A percentile compares a stretch with the other conserved stretches of the same genome.
Conservation (phyloP, 2,888 invertebrate genomes). For the Pilophorus perplexus region DNA sequence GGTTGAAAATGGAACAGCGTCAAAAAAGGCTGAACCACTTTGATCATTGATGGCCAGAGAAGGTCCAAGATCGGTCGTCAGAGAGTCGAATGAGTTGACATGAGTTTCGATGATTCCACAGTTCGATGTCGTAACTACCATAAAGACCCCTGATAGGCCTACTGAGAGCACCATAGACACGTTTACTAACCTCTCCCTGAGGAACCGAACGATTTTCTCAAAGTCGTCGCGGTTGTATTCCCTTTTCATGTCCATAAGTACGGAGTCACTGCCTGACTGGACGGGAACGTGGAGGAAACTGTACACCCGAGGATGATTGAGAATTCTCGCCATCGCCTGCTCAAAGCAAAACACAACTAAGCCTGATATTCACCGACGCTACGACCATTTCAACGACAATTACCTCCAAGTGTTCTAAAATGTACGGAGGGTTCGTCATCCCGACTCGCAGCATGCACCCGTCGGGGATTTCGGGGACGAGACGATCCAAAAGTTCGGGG, state of each 20-base stretch:
- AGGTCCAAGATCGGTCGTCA: no score
- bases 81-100: no score
- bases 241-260: slow-evolving; percentile 91
- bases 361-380: not conserved
- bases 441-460: slow-evolving; percentile 83
- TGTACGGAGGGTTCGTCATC: slow-evolving; percentile 99
- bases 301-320: slow-evolving; percentile 37
- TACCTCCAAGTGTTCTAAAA: slow-evolving; percentile 83
- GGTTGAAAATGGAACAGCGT: no score
- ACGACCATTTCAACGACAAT: no score
- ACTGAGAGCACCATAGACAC: no score
- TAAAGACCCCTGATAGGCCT: no score
- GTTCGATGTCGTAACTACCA: no score
- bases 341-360: not conserved
- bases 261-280: slow-evolving; percentile 94
- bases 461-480: slow-evolving; percentile 75
- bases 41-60: no score
- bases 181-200: slow-evolving; percentile 54
- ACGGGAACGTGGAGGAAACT: slow-evolving; percentile 96
- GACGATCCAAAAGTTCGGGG: slow-evolving; percentile 77
- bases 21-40: no score
- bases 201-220: slow-evolving; percentile 79
- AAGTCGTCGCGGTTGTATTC: slow-evolving; percentile 92
- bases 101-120: no score
- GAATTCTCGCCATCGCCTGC: slow-evolving; percentile 42